Conservation (phyloP, 2,113 vertebrate species). For the Carassius carassius region DNA sequence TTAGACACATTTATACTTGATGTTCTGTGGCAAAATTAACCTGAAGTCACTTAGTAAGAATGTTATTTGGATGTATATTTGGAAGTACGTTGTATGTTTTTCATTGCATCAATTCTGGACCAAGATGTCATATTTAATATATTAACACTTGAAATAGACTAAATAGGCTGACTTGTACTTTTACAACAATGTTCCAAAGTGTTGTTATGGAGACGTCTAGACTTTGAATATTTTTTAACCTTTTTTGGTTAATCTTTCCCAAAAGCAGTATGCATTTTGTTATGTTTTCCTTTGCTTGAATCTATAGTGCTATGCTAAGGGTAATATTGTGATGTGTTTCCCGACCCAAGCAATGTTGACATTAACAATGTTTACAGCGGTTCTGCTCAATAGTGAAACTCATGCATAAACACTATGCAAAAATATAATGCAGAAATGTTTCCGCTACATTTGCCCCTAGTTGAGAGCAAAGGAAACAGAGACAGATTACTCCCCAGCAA, state of each 20-base stretch:
- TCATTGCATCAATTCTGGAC: not conserved
- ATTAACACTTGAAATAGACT: not conserved
- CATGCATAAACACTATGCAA: not conserved
- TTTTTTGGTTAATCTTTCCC: not conserved
- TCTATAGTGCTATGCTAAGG: not conserved
- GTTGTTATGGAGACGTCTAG: not conserved
- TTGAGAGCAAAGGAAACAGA: conserved; percentile 29
- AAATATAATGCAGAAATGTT: conserved; percentile 24
- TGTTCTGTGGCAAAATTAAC: conserved; percentile 1
- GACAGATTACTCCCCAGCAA: conserved; percentile 14
- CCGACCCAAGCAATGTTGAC: conserved; percentile 16
- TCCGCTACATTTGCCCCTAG: not conserved
- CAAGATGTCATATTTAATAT: not conserved
- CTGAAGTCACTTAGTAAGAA: not conserved
- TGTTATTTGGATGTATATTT: not conserved
- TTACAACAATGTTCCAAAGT: not conserved
- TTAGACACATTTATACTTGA: not conserved
- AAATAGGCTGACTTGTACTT: not conserved
- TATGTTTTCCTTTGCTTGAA: conserved; percentile 7
- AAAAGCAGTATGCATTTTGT: not conserved
- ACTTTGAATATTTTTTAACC: not conserved
- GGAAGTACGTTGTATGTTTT: not conserved
- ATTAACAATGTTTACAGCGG: conserved; percentile 15
- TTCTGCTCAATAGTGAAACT: not conserved
- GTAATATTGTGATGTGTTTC: not conserved